These are phyloP conservation scores for Ciconia nigra DNA, from an alignment of 2,797 vertebrate genomes.

Conservation along the genomic window DNA sequence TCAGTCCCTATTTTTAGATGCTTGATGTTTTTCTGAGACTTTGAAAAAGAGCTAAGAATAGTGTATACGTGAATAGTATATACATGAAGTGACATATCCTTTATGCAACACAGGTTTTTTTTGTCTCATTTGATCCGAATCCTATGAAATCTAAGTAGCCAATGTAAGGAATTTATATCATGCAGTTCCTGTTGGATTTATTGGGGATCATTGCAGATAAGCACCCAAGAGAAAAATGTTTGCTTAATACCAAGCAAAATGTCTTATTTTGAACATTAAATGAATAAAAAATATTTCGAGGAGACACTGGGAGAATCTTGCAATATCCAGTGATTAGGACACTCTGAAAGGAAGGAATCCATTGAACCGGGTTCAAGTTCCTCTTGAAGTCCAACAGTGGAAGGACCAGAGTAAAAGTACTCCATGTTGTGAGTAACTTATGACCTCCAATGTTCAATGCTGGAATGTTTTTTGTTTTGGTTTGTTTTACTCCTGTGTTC, in stretches of 20 bases:
- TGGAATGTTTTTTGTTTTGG: background rate
- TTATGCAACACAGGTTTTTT: background rate
- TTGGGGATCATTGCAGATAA: background rate
- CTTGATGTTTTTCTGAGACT: background rate
- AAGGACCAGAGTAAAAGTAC: background rate
- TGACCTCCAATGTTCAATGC: accelerated
- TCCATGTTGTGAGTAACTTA: background rate
- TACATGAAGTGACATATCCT: background rate
- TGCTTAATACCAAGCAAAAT: background rate
- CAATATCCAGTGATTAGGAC: background rate
- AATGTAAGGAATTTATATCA: background rate
- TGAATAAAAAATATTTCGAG: background rate
- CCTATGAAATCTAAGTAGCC: background rate
- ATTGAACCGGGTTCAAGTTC: background rate
- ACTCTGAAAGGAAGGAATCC: background rate
- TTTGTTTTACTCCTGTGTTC: background rate
- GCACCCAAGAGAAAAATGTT: background rate
- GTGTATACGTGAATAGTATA: background rate
- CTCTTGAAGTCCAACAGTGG: background rate
- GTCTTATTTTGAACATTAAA: background rate
- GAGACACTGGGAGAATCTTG: background rate
- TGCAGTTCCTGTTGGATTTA: background rate
- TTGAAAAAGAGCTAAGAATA: constrained; percentile 27
- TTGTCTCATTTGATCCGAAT: background rate
- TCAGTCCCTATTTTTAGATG: constrained; percentile 32